These are phyloP conservation scores for Allolobophora icterica DNA, from an alignment of 2,888 invertebrate species.

Conservation along the genomic window DNA sequence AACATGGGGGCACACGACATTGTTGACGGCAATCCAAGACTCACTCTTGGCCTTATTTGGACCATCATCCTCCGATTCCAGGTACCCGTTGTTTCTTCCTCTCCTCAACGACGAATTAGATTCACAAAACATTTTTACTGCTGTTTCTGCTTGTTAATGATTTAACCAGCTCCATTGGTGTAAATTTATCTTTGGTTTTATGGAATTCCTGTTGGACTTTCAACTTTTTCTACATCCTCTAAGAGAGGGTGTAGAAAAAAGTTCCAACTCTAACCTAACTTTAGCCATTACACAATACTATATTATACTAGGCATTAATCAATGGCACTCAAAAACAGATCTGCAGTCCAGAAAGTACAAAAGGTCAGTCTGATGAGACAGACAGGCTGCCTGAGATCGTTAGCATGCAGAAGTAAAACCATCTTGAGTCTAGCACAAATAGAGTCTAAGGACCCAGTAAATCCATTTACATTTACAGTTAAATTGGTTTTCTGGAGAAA, in stretches of 20 bases:
- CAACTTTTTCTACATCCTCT: too few relatives aligned
- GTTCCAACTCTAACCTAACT: not conserved
- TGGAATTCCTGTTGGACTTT: not conserved
- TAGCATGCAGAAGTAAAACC: too few relatives aligned
- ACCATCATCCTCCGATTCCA: constrained; percentile 99
- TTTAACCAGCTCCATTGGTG: not conserved
- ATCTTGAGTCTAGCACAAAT: too few relatives aligned
- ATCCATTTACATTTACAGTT: not conserved
- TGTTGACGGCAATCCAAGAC: constrained; percentile 95
- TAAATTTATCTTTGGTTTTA: not conserved
- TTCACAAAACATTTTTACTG: not conserved
- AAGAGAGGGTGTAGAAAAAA: too few relatives aligned
- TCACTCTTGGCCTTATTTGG: constrained; percentile 98
- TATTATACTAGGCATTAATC: too few relatives aligned
- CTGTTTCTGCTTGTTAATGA: not conserved
- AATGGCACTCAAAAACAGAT: too few relatives aligned
- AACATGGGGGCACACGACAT: constrained; percentile 99
- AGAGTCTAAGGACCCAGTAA: too few relatives aligned
- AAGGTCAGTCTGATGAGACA: too few relatives aligned
- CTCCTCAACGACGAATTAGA: not conserved
- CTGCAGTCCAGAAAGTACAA: too few relatives aligned
- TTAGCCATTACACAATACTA: too few relatives aligned
- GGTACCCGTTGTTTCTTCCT: constrained; percentile 67
- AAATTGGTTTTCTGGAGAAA: not conserved
- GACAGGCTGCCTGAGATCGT: too few relatives aligned